Percentiles rank a stretch among this genome's conserved stretches.
Conservation (phyloP, 2,113 vertebrate species). For the Ariopsis seemanni region DNA sequence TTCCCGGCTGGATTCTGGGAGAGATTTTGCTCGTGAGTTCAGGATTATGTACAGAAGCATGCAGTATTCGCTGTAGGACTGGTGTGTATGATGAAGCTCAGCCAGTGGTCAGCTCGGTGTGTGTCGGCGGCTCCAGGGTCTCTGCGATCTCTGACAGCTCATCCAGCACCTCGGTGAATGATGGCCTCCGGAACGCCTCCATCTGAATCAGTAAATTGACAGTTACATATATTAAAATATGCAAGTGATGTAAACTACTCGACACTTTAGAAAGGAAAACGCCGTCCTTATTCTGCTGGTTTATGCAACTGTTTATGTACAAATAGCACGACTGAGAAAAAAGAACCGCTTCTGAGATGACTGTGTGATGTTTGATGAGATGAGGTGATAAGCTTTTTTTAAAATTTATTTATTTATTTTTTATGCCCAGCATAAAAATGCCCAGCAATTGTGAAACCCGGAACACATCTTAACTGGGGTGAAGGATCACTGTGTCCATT, state of each 20-base stretch:
- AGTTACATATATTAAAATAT: not conserved
- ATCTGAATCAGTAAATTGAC: constrained; percentile 63
- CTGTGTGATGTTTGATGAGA: not conserved
- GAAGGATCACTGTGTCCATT: not conserved
- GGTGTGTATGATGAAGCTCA: constrained; percentile 56
- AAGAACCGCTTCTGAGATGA: not conserved
- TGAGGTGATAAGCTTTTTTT: not conserved
- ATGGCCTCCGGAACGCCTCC: constrained; percentile 80
- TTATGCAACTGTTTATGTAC: no score
- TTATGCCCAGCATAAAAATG: not conserved
- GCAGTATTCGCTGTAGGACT: constrained; percentile 12
- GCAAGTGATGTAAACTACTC: not conserved
- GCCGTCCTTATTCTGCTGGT: not conserved
- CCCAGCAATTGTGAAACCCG: not conserved
- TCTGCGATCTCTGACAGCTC: constrained; percentile 76
- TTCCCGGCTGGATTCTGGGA: not conserved
- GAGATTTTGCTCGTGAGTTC: not conserved
- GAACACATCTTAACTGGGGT: not conserved
- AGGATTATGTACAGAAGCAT: constrained; percentile 38
- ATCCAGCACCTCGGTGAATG: constrained; percentile 81
- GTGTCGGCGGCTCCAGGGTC: constrained; percentile 68
- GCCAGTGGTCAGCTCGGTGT: constrained; percentile 61
- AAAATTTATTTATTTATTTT: not conserved
- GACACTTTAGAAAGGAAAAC: not conserved
- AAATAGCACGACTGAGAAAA: not conserved